Evolutionary conservation across 1,140 invertebrate species (phyloP).

Genomic region (Diprion similis): DNA sequence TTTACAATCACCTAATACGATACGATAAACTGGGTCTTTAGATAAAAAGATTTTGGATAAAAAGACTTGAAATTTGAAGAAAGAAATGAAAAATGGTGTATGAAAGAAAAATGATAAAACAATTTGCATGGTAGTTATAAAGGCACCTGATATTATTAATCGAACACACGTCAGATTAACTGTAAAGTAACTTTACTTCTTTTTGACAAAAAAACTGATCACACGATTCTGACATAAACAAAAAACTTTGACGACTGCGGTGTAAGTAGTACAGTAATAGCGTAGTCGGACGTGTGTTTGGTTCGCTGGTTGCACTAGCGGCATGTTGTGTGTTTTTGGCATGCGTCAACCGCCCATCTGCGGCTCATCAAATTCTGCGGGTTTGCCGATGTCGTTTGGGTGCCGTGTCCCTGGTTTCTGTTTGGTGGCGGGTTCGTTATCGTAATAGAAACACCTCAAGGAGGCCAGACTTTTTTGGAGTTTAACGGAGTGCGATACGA

Average conservation of each 20-base stretch:
- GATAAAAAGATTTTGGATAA: too few relatives aligned
- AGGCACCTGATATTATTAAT: constrained; percentile 34
- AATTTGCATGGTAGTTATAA: constrained; percentile 15
- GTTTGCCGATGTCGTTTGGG: constrained; percentile 25
- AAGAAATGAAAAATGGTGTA: constrained; percentile 11
- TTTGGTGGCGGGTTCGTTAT: constrained; percentile 62
- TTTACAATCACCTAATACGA: too few relatives aligned
- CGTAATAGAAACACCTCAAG: constrained; percentile 70
- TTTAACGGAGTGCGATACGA: constrained; percentile 56
- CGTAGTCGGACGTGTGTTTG: constrained; percentile 50
- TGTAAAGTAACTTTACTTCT: background rate
- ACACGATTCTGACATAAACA: background rate
- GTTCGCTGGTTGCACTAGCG: constrained; percentile 56
- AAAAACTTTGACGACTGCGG: background rate
- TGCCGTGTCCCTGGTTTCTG: constrained; percentile 48
- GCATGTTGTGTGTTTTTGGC: constrained; percentile 58
- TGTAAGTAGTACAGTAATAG: background rate
- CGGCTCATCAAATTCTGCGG: constrained; percentile 39
- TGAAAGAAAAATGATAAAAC: constrained; percentile 4
- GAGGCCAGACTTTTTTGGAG: constrained; percentile 69
- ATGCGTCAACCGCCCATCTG: constrained; percentile 44
- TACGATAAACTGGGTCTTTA: constrained; percentile 6
- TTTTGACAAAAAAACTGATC: constrained; percentile 1
- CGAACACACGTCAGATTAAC: constrained; percentile 40
- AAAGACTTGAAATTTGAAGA: constrained; percentile 13